Percentiles rank a stretch among this genome's conserved stretches.
Conservation (phyloP, 1,140 invertebrate species). For the Diploscapter pachys region DNA sequence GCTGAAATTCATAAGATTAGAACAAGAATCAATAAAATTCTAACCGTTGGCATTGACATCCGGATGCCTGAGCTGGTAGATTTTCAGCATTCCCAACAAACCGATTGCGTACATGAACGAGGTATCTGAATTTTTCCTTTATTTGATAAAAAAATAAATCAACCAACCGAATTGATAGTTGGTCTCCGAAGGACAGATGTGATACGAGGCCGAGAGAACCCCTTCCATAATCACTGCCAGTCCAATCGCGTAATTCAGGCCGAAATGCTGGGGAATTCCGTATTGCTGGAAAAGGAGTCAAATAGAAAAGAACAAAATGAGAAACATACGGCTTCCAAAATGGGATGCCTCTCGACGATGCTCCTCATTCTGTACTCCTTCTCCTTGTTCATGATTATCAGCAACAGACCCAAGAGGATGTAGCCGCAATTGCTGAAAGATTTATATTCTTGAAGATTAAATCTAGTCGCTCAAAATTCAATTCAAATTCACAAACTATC, state of each 20-base stretch:
- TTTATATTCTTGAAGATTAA: slow-evolving; percentile 61
- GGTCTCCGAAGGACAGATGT: slow-evolving; percentile 79
- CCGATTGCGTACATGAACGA: slow-evolving; percentile 89
- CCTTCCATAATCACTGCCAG: slow-evolving; percentile 82
- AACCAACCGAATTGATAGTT: slow-evolving; percentile 84
- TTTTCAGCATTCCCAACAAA: slow-evolving; percentile 80
- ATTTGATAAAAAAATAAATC: slow-evolving; percentile 2
- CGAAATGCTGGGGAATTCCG: slow-evolving; percentile 83
- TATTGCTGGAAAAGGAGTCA: slow-evolving; percentile 35
- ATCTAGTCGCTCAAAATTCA: no score
- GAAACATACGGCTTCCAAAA: slow-evolving; percentile 1
- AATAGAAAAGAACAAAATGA: neutral
- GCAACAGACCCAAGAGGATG: slow-evolving; percentile 72
- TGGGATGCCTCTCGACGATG: slow-evolving; percentile 1
- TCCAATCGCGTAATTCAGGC: slow-evolving; percentile 83
- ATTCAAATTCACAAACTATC: no score
- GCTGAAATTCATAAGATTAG: slow-evolving; percentile 60
- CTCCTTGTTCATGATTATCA: slow-evolving; percentile 61
- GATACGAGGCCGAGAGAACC: slow-evolving; percentile 79
- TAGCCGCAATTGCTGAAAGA: slow-evolving; percentile 85
- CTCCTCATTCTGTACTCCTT: slow-evolving; percentile 5
- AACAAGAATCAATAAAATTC: no score
- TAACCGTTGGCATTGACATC: slow-evolving; percentile 75
- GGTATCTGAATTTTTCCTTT: slow-evolving; percentile 69
- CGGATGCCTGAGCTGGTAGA: slow-evolving; percentile 83